These are phyloP conservation scores for Fragariocoptes setiger DNA, from an alignment of 1,140 invertebrate genomes.

Conservation along the genomic window DNA sequence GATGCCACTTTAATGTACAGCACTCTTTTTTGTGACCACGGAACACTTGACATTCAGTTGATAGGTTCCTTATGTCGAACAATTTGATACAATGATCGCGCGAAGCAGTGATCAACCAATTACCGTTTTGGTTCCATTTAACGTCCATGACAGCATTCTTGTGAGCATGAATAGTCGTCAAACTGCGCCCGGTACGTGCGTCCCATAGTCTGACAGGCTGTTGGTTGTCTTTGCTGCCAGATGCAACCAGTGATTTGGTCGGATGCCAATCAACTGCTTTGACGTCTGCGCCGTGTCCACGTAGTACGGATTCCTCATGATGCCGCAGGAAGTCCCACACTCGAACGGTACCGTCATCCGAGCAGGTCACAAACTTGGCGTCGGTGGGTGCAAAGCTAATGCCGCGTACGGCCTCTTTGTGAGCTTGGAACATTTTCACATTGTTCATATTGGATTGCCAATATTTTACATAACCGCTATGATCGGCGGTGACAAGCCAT, in stretches of 20 bases:
- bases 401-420: constrained; percentile 94
- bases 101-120: constrained; percentile 94
- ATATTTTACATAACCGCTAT: constrained; percentile 94
- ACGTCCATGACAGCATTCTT: constrained; percentile 97
- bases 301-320: constrained; percentile 5
- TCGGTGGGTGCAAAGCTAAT: constrained; percentile 97
- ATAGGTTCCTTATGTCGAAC: constrained; percentile 81
- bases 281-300: constrained; percentile 93
- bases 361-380: constrained; percentile 90
- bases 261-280: constrained; percentile 99
- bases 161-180: constrained; percentile 55
- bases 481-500: constrained; percentile 99
- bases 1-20: constrained; percentile 86
- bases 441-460: constrained; percentile 99
- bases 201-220: constrained; percentile 99
- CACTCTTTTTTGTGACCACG: constrained; percentile 95
- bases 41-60: constrained; percentile 72
- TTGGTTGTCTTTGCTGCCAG: constrained; percentile 96
- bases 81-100: constrained; percentile 88
- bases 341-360: constrained; percentile 86
- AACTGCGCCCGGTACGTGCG: constrained; percentile 54
- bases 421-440: constrained; percentile 99
- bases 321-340: constrained; percentile 65
- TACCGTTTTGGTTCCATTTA: constrained; percentile 96
- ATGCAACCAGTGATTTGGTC: constrained; percentile 74